Conservation (phyloP, 2,888 invertebrate genomes). For the Toxonevra muliebris region DNA sequence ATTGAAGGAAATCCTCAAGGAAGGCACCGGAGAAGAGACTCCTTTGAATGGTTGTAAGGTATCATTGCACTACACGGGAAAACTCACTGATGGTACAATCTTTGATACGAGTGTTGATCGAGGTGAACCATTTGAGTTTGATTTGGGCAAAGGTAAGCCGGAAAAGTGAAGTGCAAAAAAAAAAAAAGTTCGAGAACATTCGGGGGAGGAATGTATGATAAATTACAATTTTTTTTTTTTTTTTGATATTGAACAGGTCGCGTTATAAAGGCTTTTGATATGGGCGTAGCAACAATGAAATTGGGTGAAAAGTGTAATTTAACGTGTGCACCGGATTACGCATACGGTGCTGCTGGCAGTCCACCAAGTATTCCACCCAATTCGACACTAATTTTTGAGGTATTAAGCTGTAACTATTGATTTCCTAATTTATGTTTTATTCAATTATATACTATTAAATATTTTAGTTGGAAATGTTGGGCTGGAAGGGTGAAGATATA, state of each 20-base stretch:
- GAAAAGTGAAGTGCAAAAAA: neutral
- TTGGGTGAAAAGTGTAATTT: conserved; percentile 85
- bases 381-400: conserved; percentile 89
- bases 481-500: conserved; percentile 90
- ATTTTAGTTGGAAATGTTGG: conserved; percentile 82
- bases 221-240: neutral
- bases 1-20: conserved; percentile 62
- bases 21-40: conserved; percentile 78
- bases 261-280: conserved; percentile 95
- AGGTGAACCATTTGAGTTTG: conserved; percentile 85
- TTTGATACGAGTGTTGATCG: conserved; percentile 93
- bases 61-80: conserved; percentile 89
- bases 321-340: conserved; percentile 88
- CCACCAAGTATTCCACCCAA: conserved; percentile 90
- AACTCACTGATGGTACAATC: conserved; percentile 82
- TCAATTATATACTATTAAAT: neutral
- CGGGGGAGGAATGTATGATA: neutral
- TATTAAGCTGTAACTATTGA: conserved; percentile 54
- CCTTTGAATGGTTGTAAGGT: conserved; percentile 78
- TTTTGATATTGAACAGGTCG: conserved; percentile 68
- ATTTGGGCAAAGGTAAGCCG: conserved; percentile 80
- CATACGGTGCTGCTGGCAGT: conserved; percentile 85
- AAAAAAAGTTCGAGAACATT: conserved; percentile 14
- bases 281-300: conserved; percentile 93
- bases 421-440: neutral